Conservation (phyloP, 2,888 invertebrate genomes). For the Cistogaster globosa region DNA sequence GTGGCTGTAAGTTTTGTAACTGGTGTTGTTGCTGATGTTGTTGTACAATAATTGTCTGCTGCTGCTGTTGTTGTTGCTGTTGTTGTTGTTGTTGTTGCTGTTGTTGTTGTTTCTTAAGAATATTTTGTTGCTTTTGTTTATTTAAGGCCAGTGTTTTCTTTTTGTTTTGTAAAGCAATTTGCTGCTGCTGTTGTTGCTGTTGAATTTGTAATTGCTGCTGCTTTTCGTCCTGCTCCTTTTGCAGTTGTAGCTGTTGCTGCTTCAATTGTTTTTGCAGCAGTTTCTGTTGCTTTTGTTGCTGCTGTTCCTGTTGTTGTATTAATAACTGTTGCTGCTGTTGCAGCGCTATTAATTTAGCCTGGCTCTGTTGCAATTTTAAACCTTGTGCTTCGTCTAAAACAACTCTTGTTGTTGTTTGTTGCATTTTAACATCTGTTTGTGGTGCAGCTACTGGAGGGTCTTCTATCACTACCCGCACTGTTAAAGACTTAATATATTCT, state of each 20-base stretch:
- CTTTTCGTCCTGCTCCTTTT: slow-evolving; percentile 63
- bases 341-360: slow-evolving; percentile 61
- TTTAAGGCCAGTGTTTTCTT: slow-evolving; percentile 41
- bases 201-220: slow-evolving; percentile 65
- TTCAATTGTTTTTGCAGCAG: slow-evolving; percentile 64
- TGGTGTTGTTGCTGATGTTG: slow-evolving; percentile 63
- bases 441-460: slow-evolving; percentile 73
- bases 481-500: slow-evolving; percentile 83
- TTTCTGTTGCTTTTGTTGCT: slow-evolving; percentile 69
- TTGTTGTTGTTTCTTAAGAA: slow-evolving; percentile 63
- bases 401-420: slow-evolving; percentile 61
- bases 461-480: slow-evolving; percentile 81
- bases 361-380: slow-evolving; percentile 65
- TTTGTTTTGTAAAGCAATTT: slow-evolving; percentile 44
- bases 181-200: slow-evolving; percentile 72
- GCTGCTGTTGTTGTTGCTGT: slow-evolving; percentile 72
- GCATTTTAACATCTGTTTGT: slow-evolving; percentile 48
- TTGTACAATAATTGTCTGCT: slow-evolving; percentile 58
- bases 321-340: slow-evolving; percentile 70
- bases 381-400: slow-evolving; percentile 73
- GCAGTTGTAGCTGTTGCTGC: slow-evolving; percentile 60
- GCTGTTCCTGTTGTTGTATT: slow-evolving; percentile 74
- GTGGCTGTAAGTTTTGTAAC: slow-evolving; percentile 48
- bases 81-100: slow-evolving; percentile 71
- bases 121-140: slow-evolving; percentile 69